Evolutionary conservation across 2,888 invertebrate genomes (phyloP).

Genomic region (Pseudanteris insignis): DNA sequence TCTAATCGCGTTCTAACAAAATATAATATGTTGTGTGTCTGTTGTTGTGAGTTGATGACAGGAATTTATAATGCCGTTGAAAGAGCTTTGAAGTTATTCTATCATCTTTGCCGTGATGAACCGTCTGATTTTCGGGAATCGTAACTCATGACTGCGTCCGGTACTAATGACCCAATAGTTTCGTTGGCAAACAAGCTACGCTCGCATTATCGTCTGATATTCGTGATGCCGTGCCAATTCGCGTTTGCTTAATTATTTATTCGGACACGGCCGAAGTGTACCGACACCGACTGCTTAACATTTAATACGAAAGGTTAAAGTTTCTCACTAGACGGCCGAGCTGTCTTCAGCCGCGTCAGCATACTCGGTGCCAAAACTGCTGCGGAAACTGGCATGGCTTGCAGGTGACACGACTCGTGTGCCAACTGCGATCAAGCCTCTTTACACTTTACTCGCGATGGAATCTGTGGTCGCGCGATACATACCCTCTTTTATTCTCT

Average conservation of each 20-base stretch:
- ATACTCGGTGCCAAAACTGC: slow-evolving; percentile 33
- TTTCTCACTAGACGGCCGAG: slow-evolving; percentile 14
- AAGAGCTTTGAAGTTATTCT: slow-evolving; percentile 16
- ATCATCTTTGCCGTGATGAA: slow-evolving; percentile 14
- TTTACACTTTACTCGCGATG: slow-evolving; percentile 16
- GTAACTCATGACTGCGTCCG: slow-evolving; percentile 4
- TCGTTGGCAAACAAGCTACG: not conserved
- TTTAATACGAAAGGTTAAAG: slow-evolving; percentile 35
- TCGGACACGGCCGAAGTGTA: slow-evolving; percentile 6
- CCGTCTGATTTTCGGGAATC: slow-evolving; percentile 12
- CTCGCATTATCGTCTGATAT: slow-evolving; percentile 12
- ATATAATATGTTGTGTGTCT: no score
- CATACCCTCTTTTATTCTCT: slow-evolving; percentile 3
- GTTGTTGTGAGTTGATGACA: no score
- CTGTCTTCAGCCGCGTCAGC: slow-evolving; percentile 26
- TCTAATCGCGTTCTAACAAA: no score
- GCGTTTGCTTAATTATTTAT: slow-evolving; percentile 23
- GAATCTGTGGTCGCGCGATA: slow-evolving; percentile 10
- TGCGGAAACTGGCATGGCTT: slow-evolving; percentile 22
- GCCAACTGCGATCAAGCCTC: slow-evolving; percentile 35
- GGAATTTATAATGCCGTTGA: no score
- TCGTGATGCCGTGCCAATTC: slow-evolving; percentile 4
- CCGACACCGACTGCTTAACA: slow-evolving; percentile 27
- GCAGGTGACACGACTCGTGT: slow-evolving; percentile 24
- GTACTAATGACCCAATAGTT: slow-evolving; percentile 12